Base-by-base conservation (phyloP, 2,797 vertebrate species). In the Ficedula albicollis region DNA sequence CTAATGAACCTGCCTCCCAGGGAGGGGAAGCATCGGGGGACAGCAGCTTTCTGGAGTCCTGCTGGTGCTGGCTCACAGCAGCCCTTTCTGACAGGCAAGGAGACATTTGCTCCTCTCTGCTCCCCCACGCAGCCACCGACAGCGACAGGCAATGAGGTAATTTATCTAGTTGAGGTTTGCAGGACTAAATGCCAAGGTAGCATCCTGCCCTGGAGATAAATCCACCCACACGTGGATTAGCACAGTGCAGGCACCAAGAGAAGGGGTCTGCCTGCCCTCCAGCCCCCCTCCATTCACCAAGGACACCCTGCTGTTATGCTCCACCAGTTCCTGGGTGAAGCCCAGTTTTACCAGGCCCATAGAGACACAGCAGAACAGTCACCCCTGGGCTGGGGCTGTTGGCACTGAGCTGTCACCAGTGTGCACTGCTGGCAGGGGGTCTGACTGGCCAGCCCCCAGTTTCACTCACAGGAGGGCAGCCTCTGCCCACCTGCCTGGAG, bases 1-100 rank as follows among this genome's bases (percentile, higher is more conserved):
- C 83, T 82, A 51, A 95, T 38, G 70, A 94, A 74, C 54, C 96
- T 79, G 44, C 83, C 58, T 69, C 43, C 60, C 4, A 4, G 66
- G 30, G 76, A 55, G 26, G 43, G 15, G 59, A 22, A 66, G 66
- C 68, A 19, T 14, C 34, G 5, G 63, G 32, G 59, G 55, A 89
- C 34, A 15, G 49, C 52, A 13, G 11, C 1, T 60, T 84, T 78
- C 91, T 69, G 72, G 78, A 80, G 54, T 20, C 19, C 49, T 36
- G 48, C 41, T 60, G 78, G 5, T 32, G 46, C 38, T 60, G 56
- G 39, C 27, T 93, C 88, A 4, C 62, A 79, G 83, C 60, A 88
- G 81, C 74, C 39, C 52, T 27, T 48, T 41, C 15, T 12, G 9
- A 15, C 63, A 56, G 77, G 23, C 5, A 1, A 46, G 52, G 78